Evolutionary conservation across 2,888 invertebrate species (phyloP), one percentile per base, ranked within the genome.

Genomic region (Acronicta leporina): DNA sequence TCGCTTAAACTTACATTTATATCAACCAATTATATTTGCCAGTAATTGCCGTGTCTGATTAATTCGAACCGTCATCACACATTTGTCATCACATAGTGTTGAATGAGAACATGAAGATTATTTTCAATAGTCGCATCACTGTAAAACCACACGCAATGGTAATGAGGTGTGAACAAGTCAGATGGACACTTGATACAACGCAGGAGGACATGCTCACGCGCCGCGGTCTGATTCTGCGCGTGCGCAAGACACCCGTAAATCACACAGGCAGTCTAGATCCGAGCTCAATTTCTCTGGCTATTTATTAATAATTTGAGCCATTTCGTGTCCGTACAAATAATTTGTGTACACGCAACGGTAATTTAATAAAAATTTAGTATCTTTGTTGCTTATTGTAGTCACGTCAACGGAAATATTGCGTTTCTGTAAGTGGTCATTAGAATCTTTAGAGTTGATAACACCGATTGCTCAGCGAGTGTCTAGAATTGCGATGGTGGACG

Each of bases 201-300:
- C 55, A 42, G 47, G 63, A 70, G 73, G 73, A 68, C 72, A 56
- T 51, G 65, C 63, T 53, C 58, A 63, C 58, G 57, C 73, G 68
- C 65, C 68, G 66, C 79, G 79, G 68, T 78, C 77, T 79, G 72
- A 75, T 79, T 80, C 48, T 56, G 70, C 70, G 59, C 66, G 50
- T 61, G 70, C 60, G 69, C 58, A 52, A 40, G 59, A 52, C 25
- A 50, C 47, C 66, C 60, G 64, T 69, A 70, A 65, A 73, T 75
- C 77, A 69, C 66, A 53, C 56, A 58, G 59, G 63, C 58, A 60
- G 57, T 60, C 67, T 69, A 62, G 66, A 69, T 65, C 64, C 63
- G 68, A 64, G 68, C 71, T 63, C 63, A 61, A 68, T 76, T 72
- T 74, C 74, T 59, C 63, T 68, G 56, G 43, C 59, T 53, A 73